These are phyloP conservation scores for Chaetoderma sp. DNA, from an alignment of 2,888 invertebrate species.

Conservation along the genomic window DNA sequence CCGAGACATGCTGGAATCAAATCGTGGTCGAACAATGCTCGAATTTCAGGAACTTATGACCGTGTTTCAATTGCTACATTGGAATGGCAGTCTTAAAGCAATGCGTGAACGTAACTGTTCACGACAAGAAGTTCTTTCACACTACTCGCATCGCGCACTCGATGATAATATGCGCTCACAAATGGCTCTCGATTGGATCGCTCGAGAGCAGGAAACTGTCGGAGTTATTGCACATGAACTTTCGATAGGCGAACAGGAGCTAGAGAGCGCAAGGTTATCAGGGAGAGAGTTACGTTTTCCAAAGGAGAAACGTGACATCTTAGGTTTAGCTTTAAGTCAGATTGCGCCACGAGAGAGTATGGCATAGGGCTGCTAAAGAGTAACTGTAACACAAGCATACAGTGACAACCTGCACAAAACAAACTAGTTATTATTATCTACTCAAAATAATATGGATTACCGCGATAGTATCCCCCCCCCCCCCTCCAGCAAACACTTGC, in stretches of 20 bases:
- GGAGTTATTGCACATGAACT: conserved; percentile 85
- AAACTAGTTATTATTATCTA: no score
- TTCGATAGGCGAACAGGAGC: conserved; percentile 86
- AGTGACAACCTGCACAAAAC: no score
- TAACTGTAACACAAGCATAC: no score
- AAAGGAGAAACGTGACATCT: conserved; percentile 94
- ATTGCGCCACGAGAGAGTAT: conserved; percentile 70
- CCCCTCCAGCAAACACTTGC: no score
- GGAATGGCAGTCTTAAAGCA: conserved; percentile 96
- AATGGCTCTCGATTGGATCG: conserved; percentile 96
- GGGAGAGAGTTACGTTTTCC: conserved; percentile 92
- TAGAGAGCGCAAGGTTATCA: conserved; percentile 86
- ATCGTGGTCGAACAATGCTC: conserved; percentile 86
- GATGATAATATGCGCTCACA: conserved; percentile 93
- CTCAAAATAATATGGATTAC: no score
- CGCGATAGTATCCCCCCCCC: no score
- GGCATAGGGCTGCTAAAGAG: no score
- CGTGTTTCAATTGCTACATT: conserved; percentile 94
- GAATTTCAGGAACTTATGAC: conserved; percentile 98
- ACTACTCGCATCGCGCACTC: conserved; percentile 90
- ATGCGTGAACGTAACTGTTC: conserved; percentile 96
- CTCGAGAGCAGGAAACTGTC: conserved; percentile 76
- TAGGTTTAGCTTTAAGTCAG: conserved; percentile 89
- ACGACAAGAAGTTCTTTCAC: conserved; percentile 88
- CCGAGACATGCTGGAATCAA: conserved; percentile 77